Percentiles rank a stretch among this genome's conserved stretches.
These are phyloP conservation scores for Orthosia incerta DNA, from an alignment of 2,888 invertebrate genomes.

Conservation along the genomic window DNA sequence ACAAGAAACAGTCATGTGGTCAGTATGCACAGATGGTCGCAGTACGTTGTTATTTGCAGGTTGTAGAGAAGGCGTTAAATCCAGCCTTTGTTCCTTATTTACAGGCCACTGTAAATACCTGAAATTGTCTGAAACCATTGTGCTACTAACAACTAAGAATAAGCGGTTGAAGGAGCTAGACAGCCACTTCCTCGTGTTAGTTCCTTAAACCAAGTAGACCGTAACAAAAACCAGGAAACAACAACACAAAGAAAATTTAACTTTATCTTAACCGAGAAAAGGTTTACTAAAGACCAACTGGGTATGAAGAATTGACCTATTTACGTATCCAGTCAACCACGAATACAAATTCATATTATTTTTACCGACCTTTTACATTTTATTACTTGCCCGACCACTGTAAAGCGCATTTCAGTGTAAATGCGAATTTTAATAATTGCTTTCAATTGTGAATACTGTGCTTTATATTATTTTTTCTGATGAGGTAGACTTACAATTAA, in stretches of 20 bases:
- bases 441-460: background rate
- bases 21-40: background rate
- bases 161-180: background rate
- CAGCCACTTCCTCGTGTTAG: constrained; percentile 4
- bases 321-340: constrained; percentile 34
- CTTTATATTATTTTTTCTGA: constrained; percentile 5
- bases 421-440: constrained; percentile 36
- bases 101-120: background rate
- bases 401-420: constrained; percentile 26
- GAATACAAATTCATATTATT: constrained; percentile 37
- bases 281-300: background rate
- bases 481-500: constrained; percentile 12
- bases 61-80: too few relatives aligned
- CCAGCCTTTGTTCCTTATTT: background rate
- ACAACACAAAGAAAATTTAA: constrained; percentile 16
- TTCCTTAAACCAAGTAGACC: constrained; percentile 30
- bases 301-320: constrained; percentile 5
- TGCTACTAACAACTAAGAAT: constrained; percentile 9
- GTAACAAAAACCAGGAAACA: constrained; percentile 12
- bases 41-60: too few relatives aligned
- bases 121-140: background rate
- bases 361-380: constrained; percentile 38
- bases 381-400: constrained; percentile 24
- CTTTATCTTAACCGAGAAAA: background rate
- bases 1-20: too few relatives aligned